Evolutionary conservation across 2,888 invertebrate species (phyloP).

Genomic region (Leistus spinibarbis): DNA sequence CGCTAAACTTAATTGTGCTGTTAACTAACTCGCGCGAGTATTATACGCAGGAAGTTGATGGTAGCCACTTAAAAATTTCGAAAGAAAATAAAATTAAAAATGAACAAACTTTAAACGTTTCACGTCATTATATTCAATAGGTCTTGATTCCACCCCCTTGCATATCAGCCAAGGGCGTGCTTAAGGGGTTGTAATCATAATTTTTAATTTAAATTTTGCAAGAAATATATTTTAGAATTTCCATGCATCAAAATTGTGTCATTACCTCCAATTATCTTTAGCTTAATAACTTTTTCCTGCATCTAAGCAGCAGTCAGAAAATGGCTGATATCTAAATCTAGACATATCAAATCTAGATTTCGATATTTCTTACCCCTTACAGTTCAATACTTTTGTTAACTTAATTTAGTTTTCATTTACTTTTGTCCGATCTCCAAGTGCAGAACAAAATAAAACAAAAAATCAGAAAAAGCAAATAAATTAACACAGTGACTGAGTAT

Average conservation of each 20-base stretch:
- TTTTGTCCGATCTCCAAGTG: not conserved
- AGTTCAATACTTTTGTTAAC: not conserved
- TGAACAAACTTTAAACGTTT: conserved; percentile 25
- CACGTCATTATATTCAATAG: conserved; percentile 29
- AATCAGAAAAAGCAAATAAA: not conserved
- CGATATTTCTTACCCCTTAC: not conserved
- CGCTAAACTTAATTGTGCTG: conserved; percentile 28
- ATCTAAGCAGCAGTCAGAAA: too few species aligned
- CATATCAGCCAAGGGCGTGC: not conserved
- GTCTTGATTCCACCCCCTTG: not conserved
- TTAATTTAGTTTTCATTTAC: not conserved
- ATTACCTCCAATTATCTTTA: too few species aligned
- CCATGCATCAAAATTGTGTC: not conserved
- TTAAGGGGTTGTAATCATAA: too few species aligned
- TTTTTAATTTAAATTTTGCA: too few species aligned
- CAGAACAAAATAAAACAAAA: not conserved
- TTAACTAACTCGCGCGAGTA: conserved; percentile 1
- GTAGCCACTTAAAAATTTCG: conserved; percentile 32
- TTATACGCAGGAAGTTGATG: conserved; percentile 27
- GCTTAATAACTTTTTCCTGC: too few species aligned
- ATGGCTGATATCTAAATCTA: not conserved
- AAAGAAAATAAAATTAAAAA: conserved; percentile 37
- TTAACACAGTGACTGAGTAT: not conserved
- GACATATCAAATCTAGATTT: not conserved
- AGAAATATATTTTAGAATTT: not conserved